Evolutionary conservation across 2,113 vertebrate genomes (phyloP), one percentile per base, ranked within the genome.

Genomic region (Lagopus leucura): DNA sequence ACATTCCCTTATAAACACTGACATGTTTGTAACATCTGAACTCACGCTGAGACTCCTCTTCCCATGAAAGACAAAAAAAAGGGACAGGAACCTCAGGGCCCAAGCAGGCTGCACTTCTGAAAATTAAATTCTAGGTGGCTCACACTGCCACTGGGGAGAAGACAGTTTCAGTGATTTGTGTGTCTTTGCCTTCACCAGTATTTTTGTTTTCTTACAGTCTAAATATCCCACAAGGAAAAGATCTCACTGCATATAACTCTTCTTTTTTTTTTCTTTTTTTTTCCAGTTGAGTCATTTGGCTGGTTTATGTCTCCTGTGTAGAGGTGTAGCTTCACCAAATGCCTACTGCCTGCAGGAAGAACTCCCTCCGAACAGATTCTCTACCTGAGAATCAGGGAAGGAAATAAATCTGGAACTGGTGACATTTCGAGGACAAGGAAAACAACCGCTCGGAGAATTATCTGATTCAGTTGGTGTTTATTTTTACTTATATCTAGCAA

Each of bases 401-500:
- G 65, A 90, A 94, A 92, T 2, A 78, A 84, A 76, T 48, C 66
- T 50, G 43, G 20, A 38, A 63, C 70, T 73, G 63, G 71, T 85
- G 86, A 90, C 63, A 82, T 82, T 70, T 79, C 94, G 93, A 96
- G 94, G 95, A 70, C 92, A 95, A 95, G 71, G 65, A 83, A 77
- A 90, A 70, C 45, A 48, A 58, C 77, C 32, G 66, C 72, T 89
- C 38, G 38, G 38, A 93, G 71, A 96, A 86, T 81, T 55, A 93
- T 84, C 94, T 95, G 80, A 92, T 95, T 84, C 92, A 71, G 15
- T 93, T 76, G 0, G 0, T 96, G 91, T 92, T 94, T 93, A 94
- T 92, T 96, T 95, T 96, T 90, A 82, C 91, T 94, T 90, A 18
- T 61, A 85, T 93, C 58, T 3, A 84, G 70, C 92, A 96, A 94